Conservation (phyloP, 2,888 invertebrate species). For the Aphelenchoides bicaudatus region DNA sequence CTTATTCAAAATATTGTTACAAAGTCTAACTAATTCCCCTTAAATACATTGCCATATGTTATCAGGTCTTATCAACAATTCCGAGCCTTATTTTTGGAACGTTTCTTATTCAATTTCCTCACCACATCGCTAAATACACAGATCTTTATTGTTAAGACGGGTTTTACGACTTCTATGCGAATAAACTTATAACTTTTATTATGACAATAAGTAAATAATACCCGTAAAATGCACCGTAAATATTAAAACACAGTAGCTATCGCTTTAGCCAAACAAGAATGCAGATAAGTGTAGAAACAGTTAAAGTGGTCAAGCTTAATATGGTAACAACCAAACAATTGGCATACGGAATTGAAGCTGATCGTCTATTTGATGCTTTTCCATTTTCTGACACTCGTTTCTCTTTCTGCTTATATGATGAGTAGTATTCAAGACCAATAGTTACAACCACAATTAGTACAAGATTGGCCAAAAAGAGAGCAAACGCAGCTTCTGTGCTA, state of each 20-base stretch:
- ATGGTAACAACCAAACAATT: background rate
- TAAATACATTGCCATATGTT: too few relatives aligned
- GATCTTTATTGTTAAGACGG: too few relatives aligned
- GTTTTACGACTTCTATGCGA: too few relatives aligned
- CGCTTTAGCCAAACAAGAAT: conserved; percentile 3
- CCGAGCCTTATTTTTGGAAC: too few relatives aligned
- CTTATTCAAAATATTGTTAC: background rate
- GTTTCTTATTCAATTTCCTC: too few relatives aligned
- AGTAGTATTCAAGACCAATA: background rate
- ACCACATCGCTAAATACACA: too few relatives aligned
- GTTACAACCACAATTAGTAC: background rate
- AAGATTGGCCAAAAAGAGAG: background rate
- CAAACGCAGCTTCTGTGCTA: background rate
- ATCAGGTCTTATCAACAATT: too few relatives aligned
- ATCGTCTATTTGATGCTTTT: background rate
- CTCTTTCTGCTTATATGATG: background rate
- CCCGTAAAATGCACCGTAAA: too few relatives aligned
- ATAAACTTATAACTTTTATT: too few relatives aligned
- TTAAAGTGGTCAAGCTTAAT: background rate
- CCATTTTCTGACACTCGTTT: conserved; percentile 11
- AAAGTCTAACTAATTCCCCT: background rate
- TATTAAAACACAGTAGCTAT: too few relatives aligned
- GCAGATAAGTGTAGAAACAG: background rate
- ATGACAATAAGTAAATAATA: too few relatives aligned
- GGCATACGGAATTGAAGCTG: background rate